Conservation (phyloP, 2,888 invertebrate species). For the Muscina levida region DNA sequence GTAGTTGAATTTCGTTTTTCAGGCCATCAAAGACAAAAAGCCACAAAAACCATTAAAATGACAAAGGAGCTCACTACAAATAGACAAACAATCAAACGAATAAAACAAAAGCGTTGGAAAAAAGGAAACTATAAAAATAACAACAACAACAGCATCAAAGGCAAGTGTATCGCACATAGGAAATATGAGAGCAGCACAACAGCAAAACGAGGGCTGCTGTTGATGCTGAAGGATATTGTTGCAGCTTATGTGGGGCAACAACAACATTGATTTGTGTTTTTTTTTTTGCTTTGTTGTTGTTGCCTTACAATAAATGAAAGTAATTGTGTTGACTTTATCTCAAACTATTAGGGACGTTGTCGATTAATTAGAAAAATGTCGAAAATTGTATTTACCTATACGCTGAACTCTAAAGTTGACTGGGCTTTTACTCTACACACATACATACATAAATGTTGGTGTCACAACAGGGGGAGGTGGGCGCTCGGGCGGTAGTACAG, state of each 20-base stretch:
- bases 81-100: neutral
- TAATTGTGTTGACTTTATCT: neutral
- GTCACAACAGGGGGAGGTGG: no score
- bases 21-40: conserved; percentile 24
- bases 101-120: neutral
- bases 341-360: neutral
- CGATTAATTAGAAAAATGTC: conserved; percentile 19
- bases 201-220: conserved; percentile 42
- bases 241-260: conserved; percentile 4
- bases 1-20: conserved; percentile 14
- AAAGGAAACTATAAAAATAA: conserved; percentile 37
- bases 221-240: conserved; percentile 44
- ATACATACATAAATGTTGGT: no score
- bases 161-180: no score
- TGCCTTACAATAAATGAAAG: no score
- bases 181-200: no score
- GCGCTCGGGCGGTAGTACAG: neutral
- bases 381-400: conserved; percentile 7
- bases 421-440: neutral
- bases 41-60: conserved; percentile 58
- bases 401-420: neutral
- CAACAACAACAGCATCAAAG: conserved; percentile 36
- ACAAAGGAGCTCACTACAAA: conserved; percentile 48
- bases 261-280: neutral
- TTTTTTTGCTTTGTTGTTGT: neutral